phyloP scores from a whole-genome alignment of 2,113 vertebrate species.

The Hippocampus mohnikei region DNA sequence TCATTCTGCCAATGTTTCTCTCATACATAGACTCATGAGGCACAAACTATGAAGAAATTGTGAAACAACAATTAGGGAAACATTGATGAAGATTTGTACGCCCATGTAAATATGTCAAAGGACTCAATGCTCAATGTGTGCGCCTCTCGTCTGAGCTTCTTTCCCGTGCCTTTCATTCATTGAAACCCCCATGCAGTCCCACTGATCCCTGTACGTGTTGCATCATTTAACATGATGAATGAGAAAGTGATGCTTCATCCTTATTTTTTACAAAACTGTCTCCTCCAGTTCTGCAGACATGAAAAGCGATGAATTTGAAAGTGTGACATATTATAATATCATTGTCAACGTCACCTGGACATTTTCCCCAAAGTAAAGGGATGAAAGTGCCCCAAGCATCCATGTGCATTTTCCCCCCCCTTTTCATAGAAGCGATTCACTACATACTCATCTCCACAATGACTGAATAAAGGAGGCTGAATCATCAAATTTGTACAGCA shows the following conservation, averaged over 20 bases:
- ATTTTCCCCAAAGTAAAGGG: background rate
- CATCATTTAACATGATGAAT: conserved; percentile 7
- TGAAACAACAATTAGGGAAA: no score
- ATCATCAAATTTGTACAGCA: background rate
- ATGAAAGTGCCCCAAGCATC: background rate
- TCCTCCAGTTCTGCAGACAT: background rate
- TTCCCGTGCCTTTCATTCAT: background rate
- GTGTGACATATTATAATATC: background rate
- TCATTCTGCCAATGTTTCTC: no score
- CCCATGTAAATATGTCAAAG: background rate
- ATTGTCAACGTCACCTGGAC: background rate
- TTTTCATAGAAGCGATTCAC: background rate
- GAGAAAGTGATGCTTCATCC: background rate
- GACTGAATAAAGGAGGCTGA: background rate
- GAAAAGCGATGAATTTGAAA: background rate
- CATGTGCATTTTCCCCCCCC: background rate
- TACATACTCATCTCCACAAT: background rate
- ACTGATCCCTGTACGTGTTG: background rate
- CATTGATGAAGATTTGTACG: no score
- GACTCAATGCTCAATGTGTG: background rate
- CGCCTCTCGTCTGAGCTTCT: background rate
- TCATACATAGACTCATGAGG: no score
- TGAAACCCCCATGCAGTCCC: background rate
- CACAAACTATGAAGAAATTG: no score
- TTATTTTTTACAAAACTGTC: background rate